Conservation (phyloP, 2,113 vertebrate species). For the Corythornis cristatus region DNA sequence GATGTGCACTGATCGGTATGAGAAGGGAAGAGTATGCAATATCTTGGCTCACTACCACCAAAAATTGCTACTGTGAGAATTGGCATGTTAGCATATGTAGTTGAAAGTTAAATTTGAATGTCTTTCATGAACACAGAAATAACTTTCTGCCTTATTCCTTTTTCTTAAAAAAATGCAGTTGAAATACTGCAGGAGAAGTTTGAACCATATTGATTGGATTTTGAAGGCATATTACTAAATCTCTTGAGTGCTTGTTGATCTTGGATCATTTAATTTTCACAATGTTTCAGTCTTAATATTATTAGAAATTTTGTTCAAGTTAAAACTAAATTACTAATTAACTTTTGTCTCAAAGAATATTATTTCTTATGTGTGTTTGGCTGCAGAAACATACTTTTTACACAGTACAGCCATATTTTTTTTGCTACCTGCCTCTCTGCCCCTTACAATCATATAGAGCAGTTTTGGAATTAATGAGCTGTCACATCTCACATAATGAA, state of each 20-base stretch:
- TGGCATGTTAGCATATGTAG: slow-evolving; percentile 16
- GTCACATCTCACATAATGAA: slow-evolving; percentile 50
- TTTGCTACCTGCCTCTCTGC: not conserved
- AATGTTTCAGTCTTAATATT: slow-evolving; percentile 30
- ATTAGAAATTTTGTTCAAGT: slow-evolving; percentile 47
- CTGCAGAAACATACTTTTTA: not conserved
- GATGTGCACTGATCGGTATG: slow-evolving; percentile 4
- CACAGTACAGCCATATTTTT: not conserved
- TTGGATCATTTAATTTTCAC: slow-evolving; percentile 34
- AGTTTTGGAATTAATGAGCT: slow-evolving; percentile 67
- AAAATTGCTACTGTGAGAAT: slow-evolving; percentile 25
- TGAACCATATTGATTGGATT: slow-evolving; percentile 51
- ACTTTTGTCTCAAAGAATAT: slow-evolving; percentile 31
- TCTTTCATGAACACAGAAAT: slow-evolving; percentile 27
- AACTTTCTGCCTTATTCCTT: slow-evolving; percentile 37
- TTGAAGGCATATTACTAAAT: slow-evolving; percentile 50
- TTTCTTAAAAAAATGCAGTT: slow-evolving; percentile 7
- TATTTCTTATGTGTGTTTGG: not conserved
- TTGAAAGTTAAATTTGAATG: slow-evolving; percentile 12
- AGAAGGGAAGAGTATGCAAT: not conserved
- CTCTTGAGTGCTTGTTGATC: slow-evolving; percentile 43
- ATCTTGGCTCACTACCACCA: not conserved
- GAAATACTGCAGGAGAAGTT: slow-evolving; percentile 48
- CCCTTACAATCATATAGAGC: slow-evolving; percentile 23
- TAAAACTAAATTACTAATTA: slow-evolving; percentile 52